Evolutionary conservation across 2,888 invertebrate genomes (phyloP).

Genomic region (Drosophila leonis): DNA sequence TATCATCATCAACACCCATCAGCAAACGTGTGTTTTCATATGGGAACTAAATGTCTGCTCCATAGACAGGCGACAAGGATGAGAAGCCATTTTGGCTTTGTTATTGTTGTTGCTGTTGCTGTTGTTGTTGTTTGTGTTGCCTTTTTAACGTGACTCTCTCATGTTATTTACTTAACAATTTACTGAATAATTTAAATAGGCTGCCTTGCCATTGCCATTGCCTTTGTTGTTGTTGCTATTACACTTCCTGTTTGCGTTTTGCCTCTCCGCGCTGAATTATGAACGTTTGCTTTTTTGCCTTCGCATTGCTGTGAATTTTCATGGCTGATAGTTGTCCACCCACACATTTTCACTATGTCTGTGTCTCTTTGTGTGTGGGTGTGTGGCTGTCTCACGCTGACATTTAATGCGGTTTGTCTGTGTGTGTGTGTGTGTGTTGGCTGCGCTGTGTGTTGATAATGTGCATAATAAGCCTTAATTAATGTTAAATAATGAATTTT

Average conservation of each 20-base stretch:
- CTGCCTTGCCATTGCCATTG: conserved; percentile 14
- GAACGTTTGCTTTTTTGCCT: conserved; percentile 51
- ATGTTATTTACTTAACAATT: conserved; percentile 82
- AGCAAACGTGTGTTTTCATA: conserved; percentile 34
- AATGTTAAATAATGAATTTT: conserved; percentile 82
- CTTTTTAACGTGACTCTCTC: conserved; percentile 68
- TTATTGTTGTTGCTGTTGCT: conserved; percentile 38
- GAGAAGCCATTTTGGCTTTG: conserved; percentile 41
- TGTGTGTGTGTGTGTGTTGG: conserved; percentile 22
- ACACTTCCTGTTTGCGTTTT: conserved; percentile 54
- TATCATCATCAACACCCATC: conserved; percentile 41
- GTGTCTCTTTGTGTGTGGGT: conserved; percentile 26
- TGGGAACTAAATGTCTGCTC: conserved; percentile 33
- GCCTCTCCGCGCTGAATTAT: conserved; percentile 54
- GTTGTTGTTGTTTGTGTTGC: conserved; percentile 30
- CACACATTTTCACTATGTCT: conserved; percentile 18
- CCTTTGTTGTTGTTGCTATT: conserved; percentile 34
- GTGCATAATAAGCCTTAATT: conserved; percentile 80
- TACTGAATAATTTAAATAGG: conserved; percentile 79
- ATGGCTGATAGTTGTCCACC: conserved; percentile 60
- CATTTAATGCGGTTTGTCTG: conserved; percentile 62
- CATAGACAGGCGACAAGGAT: conserved; percentile 32
- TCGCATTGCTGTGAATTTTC: conserved; percentile 22
- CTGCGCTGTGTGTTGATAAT: conserved; percentile 70
- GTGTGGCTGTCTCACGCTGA: conserved; percentile 49